phyloP scores from a whole-genome alignment of 2,113 vertebrate species.

The Neolamprologus devosi region DNA sequence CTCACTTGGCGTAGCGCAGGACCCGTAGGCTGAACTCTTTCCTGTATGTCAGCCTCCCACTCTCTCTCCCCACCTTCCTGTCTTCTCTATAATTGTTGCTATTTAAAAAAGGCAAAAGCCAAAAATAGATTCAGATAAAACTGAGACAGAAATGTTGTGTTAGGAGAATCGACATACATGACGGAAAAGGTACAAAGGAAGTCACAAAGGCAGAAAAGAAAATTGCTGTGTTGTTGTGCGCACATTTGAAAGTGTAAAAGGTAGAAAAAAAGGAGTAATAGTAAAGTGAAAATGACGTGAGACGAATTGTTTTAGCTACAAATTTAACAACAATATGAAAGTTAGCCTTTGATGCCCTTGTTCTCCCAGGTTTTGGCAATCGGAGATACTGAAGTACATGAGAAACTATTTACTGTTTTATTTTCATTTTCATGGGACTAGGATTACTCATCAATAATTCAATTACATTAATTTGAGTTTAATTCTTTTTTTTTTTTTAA shows the following conservation, averaged over 20 bases:
- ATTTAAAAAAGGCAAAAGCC: background rate
- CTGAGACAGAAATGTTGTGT: background rate
- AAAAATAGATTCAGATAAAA: background rate
- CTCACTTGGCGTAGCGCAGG: background rate
- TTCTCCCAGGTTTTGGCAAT: background rate
- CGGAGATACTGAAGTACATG: background rate
- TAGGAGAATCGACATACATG: background rate
- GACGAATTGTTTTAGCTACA: background rate
- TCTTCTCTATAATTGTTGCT: background rate
- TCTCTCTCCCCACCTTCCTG: background rate
- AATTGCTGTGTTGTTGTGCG: background rate
- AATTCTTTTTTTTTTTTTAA: fast-evolving
- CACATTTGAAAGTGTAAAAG: background rate
- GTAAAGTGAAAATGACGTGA: background rate
- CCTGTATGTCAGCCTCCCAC: background rate
- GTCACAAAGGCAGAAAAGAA: background rate
- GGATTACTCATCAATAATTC: background rate
- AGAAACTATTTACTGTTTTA: background rate
- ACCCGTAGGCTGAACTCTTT: background rate
- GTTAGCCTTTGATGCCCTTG: background rate
- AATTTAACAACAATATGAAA: background rate
- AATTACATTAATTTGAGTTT: background rate
- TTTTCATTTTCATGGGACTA: background rate
- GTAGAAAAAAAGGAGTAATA: background rate
- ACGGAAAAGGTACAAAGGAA: background rate